Base-by-base conservation (phyloP, 30 jellyfish, hydroid and myxozoan genomes). In the Mastigias papua region DNA sequence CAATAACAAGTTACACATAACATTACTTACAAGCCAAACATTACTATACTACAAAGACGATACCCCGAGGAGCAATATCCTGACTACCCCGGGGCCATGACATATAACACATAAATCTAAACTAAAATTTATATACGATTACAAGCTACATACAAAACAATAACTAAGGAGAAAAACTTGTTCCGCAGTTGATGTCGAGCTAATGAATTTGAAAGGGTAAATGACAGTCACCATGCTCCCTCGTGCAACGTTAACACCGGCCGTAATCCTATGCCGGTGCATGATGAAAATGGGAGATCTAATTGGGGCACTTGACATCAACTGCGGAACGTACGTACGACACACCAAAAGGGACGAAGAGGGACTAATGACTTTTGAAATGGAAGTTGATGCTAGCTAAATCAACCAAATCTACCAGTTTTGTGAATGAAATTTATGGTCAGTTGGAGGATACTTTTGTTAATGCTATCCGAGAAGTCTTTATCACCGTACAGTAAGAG, bases 401-500 rank as follows among this genome's bases (percentile, higher is more conserved):
- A 63, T 78, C 64, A 51, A n/a, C 30, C 89, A 58, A 78, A 78
- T 49, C 78, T 9, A 57, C 80, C 89, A 54, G 86, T 74, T 35
- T 42, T 74, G 74, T 74, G 86, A 54, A 74, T 78, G 63, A 50
- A 78, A 22, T 49, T 31, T 61, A 26, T 27, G 51, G 90, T 80
- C 51, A 60, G 49, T 33, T 80, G 82, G 76, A 80, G 80, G 1
- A 62, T 80, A n/a, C 62, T 62, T 80, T 26, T 63, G 81, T 63
- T 61, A 27, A 60, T 22, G 71, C 34, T 31, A 64, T 63, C 48
- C 35, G 81, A 64, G 51, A 80, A 57, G 76, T 80, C 50, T 57
- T 62, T 35, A 23, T 80, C 90, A 37, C 90, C 81, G 46, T 80
- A 80, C 35, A 80, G 48, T 34, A 80, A 48, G 63, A 80, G 68